Base-by-base conservation (phyloP, 1,140 invertebrate species). In the Scaptomyza hsui region DNA sequence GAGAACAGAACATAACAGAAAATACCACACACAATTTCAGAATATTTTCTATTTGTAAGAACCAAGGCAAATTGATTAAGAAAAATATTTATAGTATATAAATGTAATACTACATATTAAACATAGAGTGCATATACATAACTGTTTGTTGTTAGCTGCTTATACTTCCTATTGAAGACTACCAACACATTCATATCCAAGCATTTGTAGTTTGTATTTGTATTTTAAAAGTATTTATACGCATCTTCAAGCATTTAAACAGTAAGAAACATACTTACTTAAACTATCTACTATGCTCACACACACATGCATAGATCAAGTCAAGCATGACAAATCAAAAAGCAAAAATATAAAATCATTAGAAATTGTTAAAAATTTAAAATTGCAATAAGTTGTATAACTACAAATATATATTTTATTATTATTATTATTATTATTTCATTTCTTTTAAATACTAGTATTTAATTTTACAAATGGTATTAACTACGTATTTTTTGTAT, bases 121-220 rank as follows among this genome's bases (percentile, higher is more conserved):
- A 24, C 49, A 41, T 59, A 59, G 45, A 82, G 63, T 56, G 56
- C 72, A 59, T 78, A 75, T 70, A 70, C 37, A 70, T 83, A 83
- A 83, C 80, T 83, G 80, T 83, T 82, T 88, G 81, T 88, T 88
- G 82, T 88, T 88, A 88, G 82, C 82, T 82, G 82, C 82, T 88
- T 88, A 75, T 75, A 88, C 81, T 86, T 86, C 81, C 81, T 86
- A 86, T 88, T 86, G 81, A 86, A 86, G 81, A 86, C 72, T 81
- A 71, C 57, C 52, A 69, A 85, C 72, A 77, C 74, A 77, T 77
- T 74, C 74, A 78, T 78, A 75, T 78, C 75, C 68, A 72, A 75
- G 75, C 75, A 78, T 75, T 75, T 78, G 65, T 74, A 68, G 70
- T 65, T 67, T 68, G 70, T 68, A 72, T 56, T 75, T 65, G 60